Base-by-base conservation (phyloP, 2,797 vertebrate species). In the Sphenodon punctatus region DNA sequence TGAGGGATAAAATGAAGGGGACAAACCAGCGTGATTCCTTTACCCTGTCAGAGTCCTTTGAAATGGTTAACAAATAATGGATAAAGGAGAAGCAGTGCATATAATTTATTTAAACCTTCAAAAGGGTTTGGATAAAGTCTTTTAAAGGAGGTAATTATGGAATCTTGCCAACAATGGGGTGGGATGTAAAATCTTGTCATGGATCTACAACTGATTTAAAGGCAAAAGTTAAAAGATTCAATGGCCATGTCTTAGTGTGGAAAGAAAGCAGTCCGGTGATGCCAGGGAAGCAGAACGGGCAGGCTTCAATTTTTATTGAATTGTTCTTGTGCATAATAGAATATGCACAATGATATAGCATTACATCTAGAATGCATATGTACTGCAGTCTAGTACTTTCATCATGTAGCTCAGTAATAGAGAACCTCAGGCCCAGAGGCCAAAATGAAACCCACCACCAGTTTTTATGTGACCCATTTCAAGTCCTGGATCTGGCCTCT, bases 41-140 rank as follows among this genome's bases (percentile, higher is more conserved):
- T 93, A 91, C 89, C 68, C 74, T 88, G 82, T 82, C 68, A 66
- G 84, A 71, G 85, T 93, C 93, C 89, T 93, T 91, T 92, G 92
- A 92, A 93, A 93, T 91, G 86, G 86, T 93, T 93, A 93, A 93
- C 92, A 93, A 93, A 93, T 92, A 93, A 92, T 91, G 92, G 92
- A 92, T 89, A 93, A 93, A 93, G 89, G 90, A 83, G 90, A 91
- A 75, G 66, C 80, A 75, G 88, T 83, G 82, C 84, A 90, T 91
- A 90, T 93, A 91, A 93, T 91, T 92, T 93, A 93, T 92, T 93
- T 91, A 93, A 93, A 92, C 89, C 91, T 91, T 90, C 92, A 93
- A 93, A 93, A 78, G 89, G 80, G 17, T 80, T 22, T 89, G 82
- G 86, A 88, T 90, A 85, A 88, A 91, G 88, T 90, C 92, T 81